Percentiles rank a stretch among this genome's conserved stretches.
phyloP scores from a whole-genome alignment of 2,797 vertebrate species.

The Rhadinocentrus ornatus region DNA sequence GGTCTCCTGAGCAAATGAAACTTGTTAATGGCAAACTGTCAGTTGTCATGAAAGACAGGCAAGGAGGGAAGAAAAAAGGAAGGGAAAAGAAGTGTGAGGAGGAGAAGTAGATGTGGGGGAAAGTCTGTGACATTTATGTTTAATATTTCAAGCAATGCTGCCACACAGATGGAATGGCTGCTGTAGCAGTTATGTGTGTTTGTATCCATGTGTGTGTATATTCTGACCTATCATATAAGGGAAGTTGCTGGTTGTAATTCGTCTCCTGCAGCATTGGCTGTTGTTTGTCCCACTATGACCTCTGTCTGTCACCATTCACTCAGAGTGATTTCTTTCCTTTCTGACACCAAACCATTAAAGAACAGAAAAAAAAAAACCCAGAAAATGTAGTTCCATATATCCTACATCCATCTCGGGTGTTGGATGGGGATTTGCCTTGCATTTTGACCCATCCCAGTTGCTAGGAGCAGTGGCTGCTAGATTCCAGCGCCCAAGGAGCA shows the following conservation, averaged over 20 bases:
- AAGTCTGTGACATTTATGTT: constrained; percentile 61
- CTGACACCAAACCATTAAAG: constrained; percentile 8
- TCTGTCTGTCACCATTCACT: constrained; percentile 29
- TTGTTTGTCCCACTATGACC: constrained; percentile 26
- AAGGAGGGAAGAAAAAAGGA: constrained; percentile 11
- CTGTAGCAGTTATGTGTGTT: constrained; percentile 28
- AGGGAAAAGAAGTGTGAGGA: constrained; percentile 15
- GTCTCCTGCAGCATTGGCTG: constrained; percentile 40
- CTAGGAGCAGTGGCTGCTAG: too few relatives aligned
- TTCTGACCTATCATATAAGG: constrained; percentile 34
- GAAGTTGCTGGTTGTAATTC: constrained; percentile 50
- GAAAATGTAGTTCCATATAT: not conserved
- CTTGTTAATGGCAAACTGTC: constrained; percentile 72
- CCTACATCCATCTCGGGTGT: not conserved
- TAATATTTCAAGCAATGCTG: constrained; percentile 55
- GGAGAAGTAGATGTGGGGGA: constrained; percentile 31
- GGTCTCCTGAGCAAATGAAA: constrained; percentile 62
- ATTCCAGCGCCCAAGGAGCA: too few relatives aligned
- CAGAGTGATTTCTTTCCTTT: constrained; percentile 18
- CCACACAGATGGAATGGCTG: constrained; percentile 24
- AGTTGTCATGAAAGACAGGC: constrained; percentile 33
- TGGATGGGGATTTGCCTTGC: not conserved
- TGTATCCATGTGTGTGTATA: constrained; percentile 25
- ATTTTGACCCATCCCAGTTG: too few relatives aligned
- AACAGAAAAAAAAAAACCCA: not conserved